Evolutionary conservation across 1,140 invertebrate species (phyloP).

Genomic region (Phocides pigmalion): DNA sequence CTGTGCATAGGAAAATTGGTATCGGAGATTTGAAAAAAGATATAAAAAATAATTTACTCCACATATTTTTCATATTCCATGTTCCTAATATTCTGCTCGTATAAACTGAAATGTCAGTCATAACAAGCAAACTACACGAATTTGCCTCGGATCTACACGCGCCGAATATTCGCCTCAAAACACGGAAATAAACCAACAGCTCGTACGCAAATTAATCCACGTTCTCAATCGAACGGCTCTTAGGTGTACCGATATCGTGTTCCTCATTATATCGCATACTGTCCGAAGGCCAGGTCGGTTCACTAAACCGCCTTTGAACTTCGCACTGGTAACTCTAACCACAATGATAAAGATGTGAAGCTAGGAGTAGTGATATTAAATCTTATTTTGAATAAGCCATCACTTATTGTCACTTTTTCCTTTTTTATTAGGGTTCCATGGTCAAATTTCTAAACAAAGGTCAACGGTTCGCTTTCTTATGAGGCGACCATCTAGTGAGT

Average conservation of each 20-base stretch:
- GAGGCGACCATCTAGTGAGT: no score
- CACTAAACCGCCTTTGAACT: constrained; percentile 10
- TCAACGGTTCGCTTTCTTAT: no score
- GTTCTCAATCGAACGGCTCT: constrained; percentile 20
- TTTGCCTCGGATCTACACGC: background rate
- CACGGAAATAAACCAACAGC: constrained; percentile 6
- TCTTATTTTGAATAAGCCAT: no score
- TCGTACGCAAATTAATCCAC: constrained; percentile 27
- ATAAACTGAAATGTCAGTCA: background rate
- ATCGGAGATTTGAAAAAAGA: no score
- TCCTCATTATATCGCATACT: constrained; percentile 5
- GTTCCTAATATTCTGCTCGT: no score
- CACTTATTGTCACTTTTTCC: no score
- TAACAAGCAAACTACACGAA: background rate
- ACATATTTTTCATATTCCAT: no score
- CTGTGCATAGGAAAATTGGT: no score
- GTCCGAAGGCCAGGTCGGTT: constrained; percentile 1
- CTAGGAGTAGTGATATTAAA: no score
- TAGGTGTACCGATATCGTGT: constrained; percentile 15
- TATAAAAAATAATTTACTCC: no score
- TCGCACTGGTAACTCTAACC: background rate
- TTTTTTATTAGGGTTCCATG: no score
- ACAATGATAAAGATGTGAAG: background rate
- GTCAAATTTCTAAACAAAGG: no score
- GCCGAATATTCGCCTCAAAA: constrained; percentile 3